These are phyloP conservation scores for Gibbula magus DNA, from an alignment of 2,888 invertebrate species.

Conservation along the genomic window DNA sequence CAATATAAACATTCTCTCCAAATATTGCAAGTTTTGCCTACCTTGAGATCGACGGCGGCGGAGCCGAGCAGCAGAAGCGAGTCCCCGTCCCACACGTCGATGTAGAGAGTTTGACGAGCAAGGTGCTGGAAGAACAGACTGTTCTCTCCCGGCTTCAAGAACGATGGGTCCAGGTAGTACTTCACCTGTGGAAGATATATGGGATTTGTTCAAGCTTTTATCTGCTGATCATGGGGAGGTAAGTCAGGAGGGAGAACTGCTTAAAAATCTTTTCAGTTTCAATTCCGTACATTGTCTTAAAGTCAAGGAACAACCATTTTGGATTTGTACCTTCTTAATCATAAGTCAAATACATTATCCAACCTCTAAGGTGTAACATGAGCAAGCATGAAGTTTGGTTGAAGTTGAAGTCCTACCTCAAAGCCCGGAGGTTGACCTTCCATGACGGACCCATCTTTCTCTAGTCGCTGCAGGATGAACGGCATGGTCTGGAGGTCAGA, in stretches of 20 bases:
- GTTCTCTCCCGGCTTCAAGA: constrained; percentile 74
- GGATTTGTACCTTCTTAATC: no score
- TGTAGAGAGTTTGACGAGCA: constrained; percentile 72
- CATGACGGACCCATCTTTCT: constrained; percentile 69
- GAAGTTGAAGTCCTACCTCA: constrained; percentile 65
- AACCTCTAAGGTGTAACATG: no score
- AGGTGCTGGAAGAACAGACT: constrained; percentile 74
- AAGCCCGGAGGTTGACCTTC: constrained; percentile 73
- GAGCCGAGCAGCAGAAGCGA: constrained; percentile 76
- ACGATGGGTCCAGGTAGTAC: constrained; percentile 74
- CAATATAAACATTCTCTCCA: no score
- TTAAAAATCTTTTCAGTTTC: no score
- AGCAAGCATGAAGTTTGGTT: background rate
- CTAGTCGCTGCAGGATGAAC: constrained; percentile 72
- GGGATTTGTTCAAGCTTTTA: no score
- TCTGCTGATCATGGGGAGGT: no score
- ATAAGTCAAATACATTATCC: no score
- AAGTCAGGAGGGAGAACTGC: no score
- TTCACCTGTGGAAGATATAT: constrained; percentile 65
- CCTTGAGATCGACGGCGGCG: constrained; percentile 75
- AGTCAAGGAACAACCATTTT: no score
- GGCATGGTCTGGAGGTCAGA: constrained; percentile 64
- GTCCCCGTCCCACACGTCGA: constrained; percentile 78
- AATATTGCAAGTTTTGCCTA: constrained; percentile 46
- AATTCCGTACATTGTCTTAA: no score